Percentiles rank a stretch among this genome's conserved stretches.
Conservation (phyloP, 2,113 vertebrate genomes). For the Pithys albifrons region DNA sequence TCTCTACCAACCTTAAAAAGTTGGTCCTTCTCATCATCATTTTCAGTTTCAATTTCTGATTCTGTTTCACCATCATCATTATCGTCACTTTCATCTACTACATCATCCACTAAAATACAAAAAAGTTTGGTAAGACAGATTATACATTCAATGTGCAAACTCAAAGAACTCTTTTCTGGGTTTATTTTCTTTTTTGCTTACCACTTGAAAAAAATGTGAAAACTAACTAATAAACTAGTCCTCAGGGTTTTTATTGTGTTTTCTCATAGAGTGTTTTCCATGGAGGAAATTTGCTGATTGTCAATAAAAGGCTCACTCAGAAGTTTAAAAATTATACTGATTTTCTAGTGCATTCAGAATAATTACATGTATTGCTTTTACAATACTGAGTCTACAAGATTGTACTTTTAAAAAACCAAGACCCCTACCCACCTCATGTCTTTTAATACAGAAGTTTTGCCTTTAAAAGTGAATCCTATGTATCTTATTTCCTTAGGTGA, state of each 20-base stretch:
- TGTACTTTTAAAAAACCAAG: not conserved
- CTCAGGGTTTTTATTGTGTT: not conserved
- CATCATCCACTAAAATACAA: slow-evolving; percentile 89
- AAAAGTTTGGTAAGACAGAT: slow-evolving; percentile 58
- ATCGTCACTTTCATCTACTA: slow-evolving; percentile 96
- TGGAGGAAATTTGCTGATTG: not conserved
- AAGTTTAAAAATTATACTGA: not conserved
- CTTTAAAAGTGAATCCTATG: not conserved
- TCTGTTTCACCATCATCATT: slow-evolving; percentile 90
- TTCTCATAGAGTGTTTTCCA: not conserved
- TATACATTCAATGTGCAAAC: slow-evolving; percentile 3
- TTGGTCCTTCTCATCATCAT: slow-evolving; percentile 88
- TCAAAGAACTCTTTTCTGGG: not conserved
- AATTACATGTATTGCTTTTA: not conserved
- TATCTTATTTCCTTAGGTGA: not conserved
- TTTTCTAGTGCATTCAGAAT: not conserved
- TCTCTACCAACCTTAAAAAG: slow-evolving; percentile 76
- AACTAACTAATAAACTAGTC: not conserved
- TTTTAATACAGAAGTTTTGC: not conserved
- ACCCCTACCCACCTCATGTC: not conserved
- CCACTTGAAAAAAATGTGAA: not conserved
- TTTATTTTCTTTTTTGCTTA: not conserved
- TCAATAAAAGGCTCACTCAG: not conserved
- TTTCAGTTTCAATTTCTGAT: slow-evolving; percentile 87
- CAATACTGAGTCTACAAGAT: not conserved